phyloP scores from a whole-genome alignment of 2,113 vertebrate species.

The Rattus norvegicus region GRCr8 NC_086028.1:61145001-61145500 shows the following conservation, averaged over 20 bases:
- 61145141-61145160: not conserved
- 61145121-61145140: not conserved
- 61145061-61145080: no score
- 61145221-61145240: no score
- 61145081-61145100: not conserved
- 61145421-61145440: no score
- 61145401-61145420: fast-evolving
- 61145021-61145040: no score
- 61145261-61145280: fast-evolving
- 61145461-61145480: no score
- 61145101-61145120: not conserved
- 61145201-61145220: not conserved
- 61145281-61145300: not conserved
- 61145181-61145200: no score
- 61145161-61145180: no score
- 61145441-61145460: not conserved
- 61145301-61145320: not conserved
- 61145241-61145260: fast-evolving
- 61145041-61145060: fast-evolving
- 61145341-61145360: no score
- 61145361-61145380: not conserved
- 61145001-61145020: no score
- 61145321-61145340: not conserved
- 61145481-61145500: not conserved
- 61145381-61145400: no score